Evolutionary conservation across 1,140 invertebrate genomes (phyloP).

Genomic region (Zaprionus vittiger): DNA sequence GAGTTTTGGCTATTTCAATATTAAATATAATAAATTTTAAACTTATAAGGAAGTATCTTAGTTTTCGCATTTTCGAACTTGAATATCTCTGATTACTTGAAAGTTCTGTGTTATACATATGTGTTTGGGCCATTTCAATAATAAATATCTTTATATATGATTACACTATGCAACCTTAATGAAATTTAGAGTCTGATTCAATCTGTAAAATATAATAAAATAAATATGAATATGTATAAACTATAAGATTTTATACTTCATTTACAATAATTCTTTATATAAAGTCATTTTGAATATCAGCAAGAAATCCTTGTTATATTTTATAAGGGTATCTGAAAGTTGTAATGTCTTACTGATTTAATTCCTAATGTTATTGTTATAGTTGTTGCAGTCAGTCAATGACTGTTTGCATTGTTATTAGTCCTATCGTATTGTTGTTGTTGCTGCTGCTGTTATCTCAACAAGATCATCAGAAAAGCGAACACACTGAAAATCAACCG

Average conservation of each 20-base stretch:
- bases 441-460: constrained; percentile 43
- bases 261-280: background rate
- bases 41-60: too few species aligned
- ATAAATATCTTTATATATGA: too few species aligned
- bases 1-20: background rate
- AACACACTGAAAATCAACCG: constrained; percentile 31
- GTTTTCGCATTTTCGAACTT: too few species aligned
- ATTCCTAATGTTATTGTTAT: constrained; percentile 19
- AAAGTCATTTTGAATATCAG: background rate
- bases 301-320: background rate
- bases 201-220: too few species aligned
- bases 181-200: background rate
- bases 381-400: constrained; percentile 61
- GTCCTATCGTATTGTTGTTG: constrained; percentile 34
- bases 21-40: too few species aligned
- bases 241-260: background rate
- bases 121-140: too few species aligned
- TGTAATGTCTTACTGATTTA: background rate
- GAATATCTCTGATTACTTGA: too few species aligned
- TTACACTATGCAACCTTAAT: too few species aligned
- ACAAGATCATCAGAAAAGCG: constrained; percentile 57
- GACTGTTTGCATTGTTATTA: constrained; percentile 55
- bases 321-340: constrained; percentile 5
- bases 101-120: too few species aligned
- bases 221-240: background rate